Evolutionary conservation across 2,888 invertebrate genomes (phyloP), one percentile per base, ranked within the genome.

Genomic region (Drosophila maculinotata): DNA sequence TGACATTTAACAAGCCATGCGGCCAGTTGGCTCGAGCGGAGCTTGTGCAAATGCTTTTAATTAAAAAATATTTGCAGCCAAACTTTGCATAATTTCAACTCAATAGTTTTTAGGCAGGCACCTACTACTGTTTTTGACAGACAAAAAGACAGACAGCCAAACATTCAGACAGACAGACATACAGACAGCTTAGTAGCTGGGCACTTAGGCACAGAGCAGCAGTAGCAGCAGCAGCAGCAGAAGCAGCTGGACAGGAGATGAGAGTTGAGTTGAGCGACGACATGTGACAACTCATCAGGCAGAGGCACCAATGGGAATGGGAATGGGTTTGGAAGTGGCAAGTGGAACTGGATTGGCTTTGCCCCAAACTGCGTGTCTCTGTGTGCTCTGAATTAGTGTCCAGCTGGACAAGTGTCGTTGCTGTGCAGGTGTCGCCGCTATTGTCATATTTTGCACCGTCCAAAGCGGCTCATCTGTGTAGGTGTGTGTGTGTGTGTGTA

Each of bases 271-370:
- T 8, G 68, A 57, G 69, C 77, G 87, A 69, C 65, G 81, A 82
- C 81, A 84, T 86, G 78, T 82, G 87, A 77, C 87, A 82, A 83
- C 84, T 86, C 81, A 80, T 86, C 87, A 80, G 80, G 60, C 71
- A 20, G 54, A 56, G 52, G 56, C 69, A 75, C 77, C 71, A 74
- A 68, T 69, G 65, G 77, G 78, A 80, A 59, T 62, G 59, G 25
- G 63, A 62, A 71, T 62, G 47, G 47, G 35, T 59, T 62, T 52
- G 54, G 48, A n/a, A n/a, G n/a, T n/a, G n/a, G n/a, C n/a, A n/a
- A n/a, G n/a, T n/a, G n/a, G n/a, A n/a, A n/a, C n/a, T n/a, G n/a
- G n/a, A n/a, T n/a, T 35, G n/a, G 31, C 36, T 25, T 41, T 0
- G 9, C 10, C n/a, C 3, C 9, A 15, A 1, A 1, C 10, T 20